A percentile compares a stretch with the other conserved stretches of the same genome.
Conservation (phyloP, 2,113 vertebrate species). For the Pomatorhinus ruficollis region DNA sequence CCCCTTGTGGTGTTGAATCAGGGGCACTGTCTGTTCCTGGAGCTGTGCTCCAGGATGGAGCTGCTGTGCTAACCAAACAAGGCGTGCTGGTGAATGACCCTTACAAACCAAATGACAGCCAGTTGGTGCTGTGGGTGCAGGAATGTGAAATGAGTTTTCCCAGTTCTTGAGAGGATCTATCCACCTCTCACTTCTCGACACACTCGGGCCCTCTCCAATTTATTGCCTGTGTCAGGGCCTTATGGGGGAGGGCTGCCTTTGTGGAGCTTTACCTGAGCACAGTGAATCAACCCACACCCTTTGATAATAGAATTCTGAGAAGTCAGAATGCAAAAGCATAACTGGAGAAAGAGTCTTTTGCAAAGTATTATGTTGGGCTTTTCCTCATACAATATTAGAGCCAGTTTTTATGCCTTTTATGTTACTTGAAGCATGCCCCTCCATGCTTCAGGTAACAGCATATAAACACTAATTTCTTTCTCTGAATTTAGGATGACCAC, state of each 20-base stretch:
- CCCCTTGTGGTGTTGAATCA: rapidly evolving
- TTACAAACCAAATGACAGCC: rapidly evolving
- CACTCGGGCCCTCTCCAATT: background rate
- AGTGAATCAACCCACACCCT: background rate
- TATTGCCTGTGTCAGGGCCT: rapidly evolving
- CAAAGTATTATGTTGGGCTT: background rate
- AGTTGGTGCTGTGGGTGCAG: rapidly evolving
- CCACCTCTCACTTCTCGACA: background rate
- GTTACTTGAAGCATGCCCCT: background rate
- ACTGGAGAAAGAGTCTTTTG: background rate
- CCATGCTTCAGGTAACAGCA: background rate
- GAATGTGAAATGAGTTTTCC: background rate
- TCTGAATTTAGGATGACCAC: background rate
- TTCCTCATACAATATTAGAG: background rate
- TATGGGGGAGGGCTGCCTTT: background rate
- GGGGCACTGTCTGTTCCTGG: background rate
- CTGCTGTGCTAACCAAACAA: background rate
- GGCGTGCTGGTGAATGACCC: rapidly evolving
- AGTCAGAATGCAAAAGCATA: background rate
- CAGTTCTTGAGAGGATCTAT: background rate
- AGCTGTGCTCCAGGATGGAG: background rate
- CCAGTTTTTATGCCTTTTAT: background rate
- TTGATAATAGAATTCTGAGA: background rate
- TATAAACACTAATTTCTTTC: background rate
- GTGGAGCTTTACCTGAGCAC: background rate